phyloP scores from a whole-genome alignment of 2,113 vertebrate genomes.

The Pandion haliaetus region DNA sequence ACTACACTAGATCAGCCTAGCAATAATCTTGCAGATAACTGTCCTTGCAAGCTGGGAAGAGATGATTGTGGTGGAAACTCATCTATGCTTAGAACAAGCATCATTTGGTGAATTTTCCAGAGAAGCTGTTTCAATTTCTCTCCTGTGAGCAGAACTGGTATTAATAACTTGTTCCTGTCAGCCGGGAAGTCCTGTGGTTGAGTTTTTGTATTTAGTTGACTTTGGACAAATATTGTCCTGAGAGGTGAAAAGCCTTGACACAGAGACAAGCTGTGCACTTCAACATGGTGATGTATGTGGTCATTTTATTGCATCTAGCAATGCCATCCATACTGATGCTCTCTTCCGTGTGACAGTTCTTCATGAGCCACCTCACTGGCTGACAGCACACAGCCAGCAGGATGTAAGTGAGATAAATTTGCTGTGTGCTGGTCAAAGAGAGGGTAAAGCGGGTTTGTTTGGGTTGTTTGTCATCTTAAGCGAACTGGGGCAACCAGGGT shows the following conservation, averaged over 20 bases:
- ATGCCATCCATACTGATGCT: not conserved
- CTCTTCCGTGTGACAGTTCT: not conserved
- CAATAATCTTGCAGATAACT: not conserved
- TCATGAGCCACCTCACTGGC: not conserved
- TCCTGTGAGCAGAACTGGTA: not conserved
- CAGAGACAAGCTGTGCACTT: not conserved
- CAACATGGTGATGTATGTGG: not conserved
- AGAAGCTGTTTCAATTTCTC: not conserved
- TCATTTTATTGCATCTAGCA: not conserved
- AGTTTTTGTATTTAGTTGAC: not conserved
- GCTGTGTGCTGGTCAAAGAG: not conserved
- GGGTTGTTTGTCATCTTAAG: not conserved
- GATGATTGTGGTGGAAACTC: not conserved
- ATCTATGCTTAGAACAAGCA: not conserved
- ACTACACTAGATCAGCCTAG: not conserved
- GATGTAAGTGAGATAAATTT: not conserved
- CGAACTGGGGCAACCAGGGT: not conserved
- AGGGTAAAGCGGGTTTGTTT: not conserved
- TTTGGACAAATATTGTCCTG: not conserved
- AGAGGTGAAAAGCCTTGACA: not conserved
- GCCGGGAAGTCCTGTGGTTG: not conserved
- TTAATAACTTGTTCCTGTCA: not conserved
- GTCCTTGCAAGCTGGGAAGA: not conserved
- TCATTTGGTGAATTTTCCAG: not conserved
- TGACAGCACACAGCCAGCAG: not conserved